Base-by-base conservation (phyloP, 2,888 invertebrate genomes). In the Aplocera efformata region DNA sequence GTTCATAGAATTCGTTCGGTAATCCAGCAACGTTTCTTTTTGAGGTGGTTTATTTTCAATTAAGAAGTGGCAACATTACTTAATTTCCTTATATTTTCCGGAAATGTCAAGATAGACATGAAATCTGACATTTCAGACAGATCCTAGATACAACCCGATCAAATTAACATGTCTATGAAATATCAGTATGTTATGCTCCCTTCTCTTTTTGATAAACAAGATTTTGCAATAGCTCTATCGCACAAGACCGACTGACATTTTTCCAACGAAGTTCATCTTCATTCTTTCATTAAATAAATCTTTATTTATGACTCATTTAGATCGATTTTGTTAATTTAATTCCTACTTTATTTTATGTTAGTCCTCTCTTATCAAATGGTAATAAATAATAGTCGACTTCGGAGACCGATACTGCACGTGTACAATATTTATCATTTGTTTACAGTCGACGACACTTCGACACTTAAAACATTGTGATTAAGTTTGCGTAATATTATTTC, bases 341-440 rank as follows among this genome's bases (percentile, higher is more conserved):
- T 10, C 21, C 32, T 37, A 36, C 10, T 32, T 32, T 27, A 28
- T 31, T 38, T 13, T 27, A 27, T 30, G 10, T 32, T 37, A 28
- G 10, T 38, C 27, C 32, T n/a, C 25, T 44, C 31, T 44, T 42
- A 44, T 47, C 47, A 28, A 25, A 22, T 32, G 32, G 29, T 32
- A 32, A 10, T 39, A 35, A 39, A 21, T 38, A 39, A 10, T 30
- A 30, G 8, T 25, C n/a, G 21, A 33, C 22, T 32, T 10, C 21
- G 33, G 9, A 28, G 56, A 48, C 47, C 42, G 29, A 43, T 43
- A 42, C 56, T 17, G 63, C 76, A 69, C 78, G 78, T 75, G 80
- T 59, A 51, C 44, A 23, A 30, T 43, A 49, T 59, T 74, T 72
- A 80, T 75, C 72, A 62, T 60, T 63, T 72, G 71, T 71, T 73